Conservation (phyloP, 92 coral and sea anemone species). For the Phymanthus crucifer region DNA sequence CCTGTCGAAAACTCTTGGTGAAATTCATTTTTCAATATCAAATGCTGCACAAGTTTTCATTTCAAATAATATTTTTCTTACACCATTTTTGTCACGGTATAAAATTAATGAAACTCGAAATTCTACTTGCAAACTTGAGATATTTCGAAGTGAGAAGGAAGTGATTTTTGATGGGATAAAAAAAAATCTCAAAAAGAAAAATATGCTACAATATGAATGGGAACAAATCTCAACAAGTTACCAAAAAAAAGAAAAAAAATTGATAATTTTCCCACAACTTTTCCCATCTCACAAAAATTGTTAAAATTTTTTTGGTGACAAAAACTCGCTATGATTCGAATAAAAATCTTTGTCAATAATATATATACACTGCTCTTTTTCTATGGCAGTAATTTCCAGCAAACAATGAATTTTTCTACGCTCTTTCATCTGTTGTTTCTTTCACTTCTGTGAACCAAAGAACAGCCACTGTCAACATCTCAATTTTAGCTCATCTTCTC, state of each 20-base stretch:
- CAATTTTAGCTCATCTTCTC: background rate
- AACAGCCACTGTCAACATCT: background rate
- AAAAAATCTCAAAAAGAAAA: too few relatives aligned
- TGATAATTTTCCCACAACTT: slow-evolving; percentile 8
- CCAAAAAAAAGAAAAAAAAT: too few relatives aligned
- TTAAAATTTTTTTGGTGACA: background rate
- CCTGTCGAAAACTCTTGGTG: background rate
- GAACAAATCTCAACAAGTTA: too few relatives aligned
- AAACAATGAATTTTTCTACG: background rate
- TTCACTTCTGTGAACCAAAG: background rate
- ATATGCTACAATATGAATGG: too few relatives aligned
- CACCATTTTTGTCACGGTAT: too few relatives aligned
- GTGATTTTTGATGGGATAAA: too few relatives aligned
- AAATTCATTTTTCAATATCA: background rate
- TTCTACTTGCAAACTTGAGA: too few relatives aligned
- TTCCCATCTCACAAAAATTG: background rate
- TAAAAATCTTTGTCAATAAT: background rate
- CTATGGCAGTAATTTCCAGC: slow-evolving; percentile 1
- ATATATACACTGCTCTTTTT: background rate
- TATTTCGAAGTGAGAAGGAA: too few relatives aligned
- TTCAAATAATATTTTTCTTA: too few relatives aligned
- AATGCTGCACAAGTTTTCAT: too few relatives aligned
- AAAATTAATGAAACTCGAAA: too few relatives aligned
- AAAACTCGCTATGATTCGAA: background rate
- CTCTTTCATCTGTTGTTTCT: background rate